These are phyloP conservation scores for Cancer borealis DNA, from an alignment of 2,888 invertebrate species.

Conservation along the genomic window DNA sequence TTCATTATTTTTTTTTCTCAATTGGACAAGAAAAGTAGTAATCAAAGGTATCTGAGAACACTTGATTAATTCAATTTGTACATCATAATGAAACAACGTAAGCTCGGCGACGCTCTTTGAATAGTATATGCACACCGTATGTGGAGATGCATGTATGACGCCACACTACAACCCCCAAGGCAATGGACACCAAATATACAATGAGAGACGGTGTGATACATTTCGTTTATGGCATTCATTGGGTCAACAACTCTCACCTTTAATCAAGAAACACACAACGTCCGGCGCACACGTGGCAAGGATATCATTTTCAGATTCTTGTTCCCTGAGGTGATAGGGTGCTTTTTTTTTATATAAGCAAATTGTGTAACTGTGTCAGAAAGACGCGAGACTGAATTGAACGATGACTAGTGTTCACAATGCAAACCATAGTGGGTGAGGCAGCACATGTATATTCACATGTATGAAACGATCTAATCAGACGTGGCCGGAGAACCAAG, in stretches of 20 bases:
- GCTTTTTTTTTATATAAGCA: too few relatives aligned
- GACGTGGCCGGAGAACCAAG: not conserved
- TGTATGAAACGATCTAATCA: not conserved
- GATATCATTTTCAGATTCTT: not conserved
- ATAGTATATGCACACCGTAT: not conserved
- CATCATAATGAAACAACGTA: not conserved
- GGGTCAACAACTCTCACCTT: not conserved
- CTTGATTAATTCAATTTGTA: not conserved
- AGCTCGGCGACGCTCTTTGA: not conserved
- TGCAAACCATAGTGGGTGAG: not conserved
- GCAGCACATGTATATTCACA: not conserved
- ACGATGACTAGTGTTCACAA: not conserved
- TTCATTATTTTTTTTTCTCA: not conserved
- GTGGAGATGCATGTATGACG: not conserved
- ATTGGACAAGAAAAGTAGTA: not conserved
- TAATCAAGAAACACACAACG: not conserved
- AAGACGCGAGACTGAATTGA: too few relatives aligned
- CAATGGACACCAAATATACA: not conserved
- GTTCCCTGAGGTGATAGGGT: not conserved
- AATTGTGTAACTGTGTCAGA: too few relatives aligned
- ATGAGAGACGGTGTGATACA: not conserved
- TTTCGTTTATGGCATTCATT: not conserved
- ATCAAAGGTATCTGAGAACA: not conserved
- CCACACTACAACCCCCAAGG: not conserved
- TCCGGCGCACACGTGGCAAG: too few relatives aligned